Evolutionary conservation across 2,888 invertebrate genomes (phyloP).

Genomic region (Heliconius cydno): DNA sequence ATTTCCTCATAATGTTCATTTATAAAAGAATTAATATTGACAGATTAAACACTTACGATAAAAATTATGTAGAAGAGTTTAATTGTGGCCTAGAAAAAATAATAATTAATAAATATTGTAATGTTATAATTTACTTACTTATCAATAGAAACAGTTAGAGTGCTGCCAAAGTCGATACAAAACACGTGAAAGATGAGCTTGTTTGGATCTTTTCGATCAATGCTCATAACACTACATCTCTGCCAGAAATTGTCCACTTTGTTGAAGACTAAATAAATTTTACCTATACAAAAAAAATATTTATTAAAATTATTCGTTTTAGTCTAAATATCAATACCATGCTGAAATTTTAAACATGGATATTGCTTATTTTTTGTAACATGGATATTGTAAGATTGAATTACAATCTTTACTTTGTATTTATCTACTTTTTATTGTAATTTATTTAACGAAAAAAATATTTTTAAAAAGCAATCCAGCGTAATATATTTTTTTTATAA

Average conservation of each 20-base stretch:
- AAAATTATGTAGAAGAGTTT: neutral
- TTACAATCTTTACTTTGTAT: no score
- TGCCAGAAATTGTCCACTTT: constrained; percentile 85
- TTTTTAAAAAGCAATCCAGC: no score
- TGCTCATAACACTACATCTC: constrained; percentile 82
- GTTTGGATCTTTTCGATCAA: constrained; percentile 58
- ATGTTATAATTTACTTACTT: constrained; percentile 66
- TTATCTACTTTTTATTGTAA: no score
- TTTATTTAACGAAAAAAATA: no score
- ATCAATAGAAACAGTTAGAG: constrained; percentile 72
- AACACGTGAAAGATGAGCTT: constrained; percentile 79
- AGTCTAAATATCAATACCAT: neutral
- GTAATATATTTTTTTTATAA: no score
- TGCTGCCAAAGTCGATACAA: constrained; percentile 86
- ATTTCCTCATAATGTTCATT: no score
- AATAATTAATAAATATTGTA: neutral
- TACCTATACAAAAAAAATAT: constrained; percentile 67
- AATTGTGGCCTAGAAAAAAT: neutral
- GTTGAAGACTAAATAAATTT: constrained; percentile 85
- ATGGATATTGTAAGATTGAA: no score
- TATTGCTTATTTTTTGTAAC: no score
- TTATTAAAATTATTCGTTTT: neutral
- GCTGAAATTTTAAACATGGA: no score
- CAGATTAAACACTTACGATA: neutral
- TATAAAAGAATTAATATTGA: neutral